Evolutionary conservation across 2,113 vertebrate genomes (phyloP).

Genomic region (Serilophus lunatus): DNA sequence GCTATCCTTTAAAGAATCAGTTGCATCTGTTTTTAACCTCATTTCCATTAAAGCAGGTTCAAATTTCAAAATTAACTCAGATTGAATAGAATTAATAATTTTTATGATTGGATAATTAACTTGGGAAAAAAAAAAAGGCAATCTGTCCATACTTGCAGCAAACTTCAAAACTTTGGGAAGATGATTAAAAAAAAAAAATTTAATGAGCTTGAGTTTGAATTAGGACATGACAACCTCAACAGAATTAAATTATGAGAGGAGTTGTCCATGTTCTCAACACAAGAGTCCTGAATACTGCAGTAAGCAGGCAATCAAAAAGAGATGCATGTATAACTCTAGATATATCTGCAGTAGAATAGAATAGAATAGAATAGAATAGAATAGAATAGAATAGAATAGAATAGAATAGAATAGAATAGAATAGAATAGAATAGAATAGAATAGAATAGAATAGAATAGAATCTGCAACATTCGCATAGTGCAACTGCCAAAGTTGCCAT

Average conservation of each 20-base stretch:
- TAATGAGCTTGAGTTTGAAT: neutral
- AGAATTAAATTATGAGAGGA: neutral
- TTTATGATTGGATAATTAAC: neutral
- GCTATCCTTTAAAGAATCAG: neutral
- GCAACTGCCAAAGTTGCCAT: neutral
- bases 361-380: neutral
- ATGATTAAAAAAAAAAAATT: neutral
- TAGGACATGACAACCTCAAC: neutral
- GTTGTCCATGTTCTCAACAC: neutral
- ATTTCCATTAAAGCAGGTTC: neutral
- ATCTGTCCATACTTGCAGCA: neutral
- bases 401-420: neutral
- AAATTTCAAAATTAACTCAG: neutral
- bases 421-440: neutral
- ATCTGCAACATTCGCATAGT: neutral
- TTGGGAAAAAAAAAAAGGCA: neutral
- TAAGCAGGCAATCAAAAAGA: constrained; percentile 3
- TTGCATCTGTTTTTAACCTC: neutral
- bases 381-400: no score
- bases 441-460: neutral
- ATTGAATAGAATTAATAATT: neutral
- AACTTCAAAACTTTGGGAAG: neutral
- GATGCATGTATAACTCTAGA: neutral
- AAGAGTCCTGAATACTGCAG: neutral
- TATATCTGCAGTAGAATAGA: neutral